Percentiles rank a stretch among this genome's conserved stretches.
Conservation (phyloP, 2,888 invertebrate genomes). For the Serrognathus titanus region DNA sequence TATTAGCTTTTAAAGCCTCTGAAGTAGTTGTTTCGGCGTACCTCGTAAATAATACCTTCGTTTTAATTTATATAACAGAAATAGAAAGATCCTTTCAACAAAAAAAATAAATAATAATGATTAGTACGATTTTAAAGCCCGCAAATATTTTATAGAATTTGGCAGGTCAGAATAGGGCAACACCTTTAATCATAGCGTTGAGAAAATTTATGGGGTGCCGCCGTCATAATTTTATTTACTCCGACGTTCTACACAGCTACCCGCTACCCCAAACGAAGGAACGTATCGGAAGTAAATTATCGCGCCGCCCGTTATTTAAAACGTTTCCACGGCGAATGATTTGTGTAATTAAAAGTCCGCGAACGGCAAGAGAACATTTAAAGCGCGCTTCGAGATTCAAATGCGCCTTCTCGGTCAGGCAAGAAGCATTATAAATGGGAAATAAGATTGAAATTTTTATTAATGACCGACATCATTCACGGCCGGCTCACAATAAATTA, state of each 20-base stretch:
- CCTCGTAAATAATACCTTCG: no score
- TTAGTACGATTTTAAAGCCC: not conserved
- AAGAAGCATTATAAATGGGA: slow-evolving; percentile 33
- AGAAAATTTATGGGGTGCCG: slow-evolving; percentile 37
- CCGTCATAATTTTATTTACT: slow-evolving; percentile 37
- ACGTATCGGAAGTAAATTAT: not conserved
- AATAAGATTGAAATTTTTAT: slow-evolving; percentile 41
- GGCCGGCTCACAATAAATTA: slow-evolving; percentile 42
- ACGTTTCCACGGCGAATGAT: no score
- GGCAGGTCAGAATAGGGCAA: slow-evolving; percentile 30
- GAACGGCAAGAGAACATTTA: slow-evolving; percentile 1
- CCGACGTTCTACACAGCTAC: slow-evolving; percentile 24
- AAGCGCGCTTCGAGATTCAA: slow-evolving; percentile 6
- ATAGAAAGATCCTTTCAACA: not conserved
- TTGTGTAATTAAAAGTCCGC: not conserved
- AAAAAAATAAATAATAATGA: not conserved
- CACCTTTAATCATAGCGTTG: slow-evolving; percentile 36
- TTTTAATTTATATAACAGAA: no score
- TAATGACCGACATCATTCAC: slow-evolving; percentile 39
- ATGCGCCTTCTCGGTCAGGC: slow-evolving; percentile 26
- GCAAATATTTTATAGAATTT: slow-evolving; percentile 19
- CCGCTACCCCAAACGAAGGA: slow-evolving; percentile 22
- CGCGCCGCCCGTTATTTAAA: no score
- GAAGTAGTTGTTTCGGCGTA: no score
- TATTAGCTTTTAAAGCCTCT: no score